These are phyloP conservation scores for Parnassius mnemosyne DNA, from an alignment of 2,888 invertebrate genomes.

Conservation along the genomic window DNA sequence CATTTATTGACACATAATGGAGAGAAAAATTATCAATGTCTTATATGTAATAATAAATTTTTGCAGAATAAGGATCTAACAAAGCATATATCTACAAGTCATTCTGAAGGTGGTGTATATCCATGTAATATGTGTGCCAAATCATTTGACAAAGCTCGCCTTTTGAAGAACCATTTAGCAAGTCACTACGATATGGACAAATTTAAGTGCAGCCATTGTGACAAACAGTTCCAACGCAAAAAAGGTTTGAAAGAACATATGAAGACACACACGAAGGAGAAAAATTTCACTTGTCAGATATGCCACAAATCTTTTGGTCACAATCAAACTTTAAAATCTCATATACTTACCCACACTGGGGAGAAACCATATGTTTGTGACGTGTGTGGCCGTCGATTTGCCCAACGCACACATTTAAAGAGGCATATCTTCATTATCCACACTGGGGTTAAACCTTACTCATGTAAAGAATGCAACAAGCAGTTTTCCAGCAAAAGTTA, in stretches of 20 bases:
- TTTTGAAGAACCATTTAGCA: slow-evolving; percentile 58
- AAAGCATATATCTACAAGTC: slow-evolving; percentile 50
- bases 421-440: slow-evolving; percentile 68
- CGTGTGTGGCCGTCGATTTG: slow-evolving; percentile 61
- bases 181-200: slow-evolving; percentile 53
- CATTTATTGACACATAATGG: slow-evolving; percentile 51
- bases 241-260: slow-evolving; percentile 67
- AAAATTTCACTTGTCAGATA: slow-evolving; percentile 53
- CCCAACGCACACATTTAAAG: slow-evolving; percentile 64
- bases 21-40: slow-evolving; percentile 55
- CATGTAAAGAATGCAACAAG: slow-evolving; percentile 61
- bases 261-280: slow-evolving; percentile 63
- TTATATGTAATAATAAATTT: slow-evolving; percentile 53
- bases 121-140: slow-evolving; percentile 56
- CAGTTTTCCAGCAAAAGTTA: slow-evolving; percentile 70
- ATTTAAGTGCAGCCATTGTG: slow-evolving; percentile 57
- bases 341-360: slow-evolving; percentile 64
- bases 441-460: slow-evolving; percentile 57
- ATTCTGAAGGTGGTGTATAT: slow-evolving; percentile 45
- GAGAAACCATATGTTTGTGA: slow-evolving; percentile 68
- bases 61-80: slow-evolving; percentile 57
- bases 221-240: slow-evolving; percentile 59
- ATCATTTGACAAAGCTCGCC: slow-evolving; percentile 48
- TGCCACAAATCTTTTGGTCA: slow-evolving; percentile 63
- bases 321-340: slow-evolving; percentile 66